phyloP scores from a whole-genome alignment of 1,140 invertebrate genomes.

The Drosophila jambulina region DNA sequence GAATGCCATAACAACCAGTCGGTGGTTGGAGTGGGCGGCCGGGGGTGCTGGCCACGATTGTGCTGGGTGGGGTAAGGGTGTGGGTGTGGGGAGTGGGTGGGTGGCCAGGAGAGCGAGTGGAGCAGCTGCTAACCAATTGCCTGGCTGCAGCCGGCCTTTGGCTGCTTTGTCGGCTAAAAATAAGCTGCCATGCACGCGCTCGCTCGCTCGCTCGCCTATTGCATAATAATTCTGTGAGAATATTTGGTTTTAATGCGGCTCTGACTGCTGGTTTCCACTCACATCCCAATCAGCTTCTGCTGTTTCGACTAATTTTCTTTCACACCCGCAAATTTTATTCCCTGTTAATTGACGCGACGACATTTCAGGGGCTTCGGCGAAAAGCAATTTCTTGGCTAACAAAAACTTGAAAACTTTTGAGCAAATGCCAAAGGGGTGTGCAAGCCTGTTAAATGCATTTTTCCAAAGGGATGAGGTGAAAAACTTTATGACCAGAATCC shows the following conservation, averaged over 20 bases:
- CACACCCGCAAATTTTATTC: conserved; percentile 33
- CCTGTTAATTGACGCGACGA: conserved; percentile 39
- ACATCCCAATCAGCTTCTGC: conserved; percentile 5
- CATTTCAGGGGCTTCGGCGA: conserved; percentile 32
- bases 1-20: conserved; percentile 77
- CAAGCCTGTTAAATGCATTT: conserved; percentile 50
- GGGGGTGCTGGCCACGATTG: not conserved
- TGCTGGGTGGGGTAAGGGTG: not conserved
- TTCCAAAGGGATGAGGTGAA: not conserved
- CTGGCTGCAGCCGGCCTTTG: conserved; percentile 42
- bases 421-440: conserved; percentile 46
- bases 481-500: not conserved
- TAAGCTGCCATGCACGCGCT: conserved; percentile 28
- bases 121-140: conserved; percentile 71
- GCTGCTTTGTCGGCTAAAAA: conserved; percentile 16
- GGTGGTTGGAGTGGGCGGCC: conserved; percentile 1
- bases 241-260: not conserved
- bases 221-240: conserved; percentile 56
- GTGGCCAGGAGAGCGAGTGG: not conserved
- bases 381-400: conserved; percentile 53
- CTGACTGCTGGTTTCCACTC: not conserved
- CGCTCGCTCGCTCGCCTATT: conserved; percentile 15
- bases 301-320: conserved; percentile 17
- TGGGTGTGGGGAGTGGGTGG: not conserved
- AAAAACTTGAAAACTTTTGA: conserved; percentile 46